Conservation (phyloP, 2,888 invertebrate species). For the Chrysomela aeneicollis region DNA sequence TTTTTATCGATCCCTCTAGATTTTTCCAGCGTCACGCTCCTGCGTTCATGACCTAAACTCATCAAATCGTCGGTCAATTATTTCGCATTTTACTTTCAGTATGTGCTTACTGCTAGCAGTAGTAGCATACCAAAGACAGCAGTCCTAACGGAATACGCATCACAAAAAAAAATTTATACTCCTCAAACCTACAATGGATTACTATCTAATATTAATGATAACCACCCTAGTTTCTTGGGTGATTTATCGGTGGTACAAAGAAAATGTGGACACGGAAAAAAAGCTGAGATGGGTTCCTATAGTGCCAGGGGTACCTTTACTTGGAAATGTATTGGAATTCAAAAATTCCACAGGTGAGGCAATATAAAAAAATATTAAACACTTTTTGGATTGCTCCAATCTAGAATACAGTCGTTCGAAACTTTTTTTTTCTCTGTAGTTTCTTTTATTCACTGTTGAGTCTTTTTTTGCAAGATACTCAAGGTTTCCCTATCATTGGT, state of each 20-base stretch:
- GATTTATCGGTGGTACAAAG: background rate
- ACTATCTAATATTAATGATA: no score
- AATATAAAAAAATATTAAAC: background rate
- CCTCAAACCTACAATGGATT: no score
- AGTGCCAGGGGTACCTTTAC: conserved; percentile 35
- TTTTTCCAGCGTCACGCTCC: background rate
- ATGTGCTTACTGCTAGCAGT: background rate
- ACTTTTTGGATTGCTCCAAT: no score
- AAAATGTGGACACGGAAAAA: background rate
- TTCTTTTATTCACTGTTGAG: no score
- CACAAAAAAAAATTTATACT: no score
- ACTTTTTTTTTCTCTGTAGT: no score
- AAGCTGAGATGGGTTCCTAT: conserved; percentile 38
- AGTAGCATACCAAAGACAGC: no score
- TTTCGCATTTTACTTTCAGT: background rate
- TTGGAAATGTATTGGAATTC: conserved; percentile 40
- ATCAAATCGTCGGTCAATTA: background rate
- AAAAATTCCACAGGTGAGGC: conserved; percentile 38
- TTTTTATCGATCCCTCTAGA: background rate
- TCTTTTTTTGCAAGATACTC: no score
- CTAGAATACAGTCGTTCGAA: no score
- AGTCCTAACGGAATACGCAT: no score
- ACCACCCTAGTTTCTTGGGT: background rate
- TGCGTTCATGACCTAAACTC: background rate
- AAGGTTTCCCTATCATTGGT: no score